phyloP scores from a whole-genome alignment of 2,888 invertebrate genomes.

The Melipona beecheii region DNA sequence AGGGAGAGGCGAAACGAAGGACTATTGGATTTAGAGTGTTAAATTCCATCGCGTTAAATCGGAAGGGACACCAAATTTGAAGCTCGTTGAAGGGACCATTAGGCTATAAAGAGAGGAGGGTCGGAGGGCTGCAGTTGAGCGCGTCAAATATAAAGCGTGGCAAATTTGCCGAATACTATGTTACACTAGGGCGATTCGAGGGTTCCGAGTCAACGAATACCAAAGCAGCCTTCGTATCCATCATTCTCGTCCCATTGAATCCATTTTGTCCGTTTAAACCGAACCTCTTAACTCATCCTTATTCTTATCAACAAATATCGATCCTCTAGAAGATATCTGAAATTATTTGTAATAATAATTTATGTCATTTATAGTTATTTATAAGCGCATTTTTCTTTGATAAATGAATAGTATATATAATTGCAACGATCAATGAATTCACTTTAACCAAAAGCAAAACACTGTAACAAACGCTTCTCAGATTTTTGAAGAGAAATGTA shows the following conservation, averaged over 20 bases:
- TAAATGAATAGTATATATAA: too few species aligned
- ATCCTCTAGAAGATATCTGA: not conserved
- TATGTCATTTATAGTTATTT: too few species aligned
- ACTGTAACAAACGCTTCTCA: too few species aligned
- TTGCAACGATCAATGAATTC: too few species aligned
- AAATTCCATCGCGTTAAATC: not conserved
- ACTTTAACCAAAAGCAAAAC: too few species aligned
- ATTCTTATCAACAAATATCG: not conserved
- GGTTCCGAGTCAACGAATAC: not conserved
- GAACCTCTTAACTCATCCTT: not conserved
- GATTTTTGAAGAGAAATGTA: too few species aligned
- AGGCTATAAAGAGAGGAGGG: not conserved
- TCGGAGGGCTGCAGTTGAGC: not conserved
- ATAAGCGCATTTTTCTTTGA: too few species aligned
- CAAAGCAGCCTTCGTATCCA: not conserved
- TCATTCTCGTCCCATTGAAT: constrained; percentile 8
- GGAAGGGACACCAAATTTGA: not conserved
- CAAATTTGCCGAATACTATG: constrained; percentile 3
- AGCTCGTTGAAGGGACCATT: constrained; percentile 18
- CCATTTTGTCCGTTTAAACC: constrained; percentile 6
- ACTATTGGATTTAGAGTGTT: not conserved
- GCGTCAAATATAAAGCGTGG: not conserved
- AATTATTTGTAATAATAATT: too few species aligned
- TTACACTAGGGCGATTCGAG: not conserved
- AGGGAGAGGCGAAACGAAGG: not conserved